Conservation (phyloP, 2,888 invertebrate species). For the Cryptus viduatorius region DNA sequence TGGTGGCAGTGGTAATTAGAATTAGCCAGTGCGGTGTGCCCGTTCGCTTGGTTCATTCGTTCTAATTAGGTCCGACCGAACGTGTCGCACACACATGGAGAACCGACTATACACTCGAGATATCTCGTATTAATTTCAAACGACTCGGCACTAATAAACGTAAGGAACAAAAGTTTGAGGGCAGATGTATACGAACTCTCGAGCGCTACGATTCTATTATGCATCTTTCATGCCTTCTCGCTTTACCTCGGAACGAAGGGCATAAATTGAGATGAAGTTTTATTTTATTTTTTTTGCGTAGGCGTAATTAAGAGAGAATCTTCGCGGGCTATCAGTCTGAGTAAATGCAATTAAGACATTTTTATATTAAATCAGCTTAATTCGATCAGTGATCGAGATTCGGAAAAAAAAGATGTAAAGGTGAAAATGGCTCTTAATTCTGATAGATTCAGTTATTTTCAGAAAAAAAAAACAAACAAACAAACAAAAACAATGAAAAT, state of each 20-base stretch:
- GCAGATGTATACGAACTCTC: background rate
- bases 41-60: slow-evolving; percentile 50
- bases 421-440: too few species aligned
- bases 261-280: background rate
- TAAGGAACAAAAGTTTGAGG: slow-evolving; percentile 28
- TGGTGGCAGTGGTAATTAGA: slow-evolving; percentile 51
- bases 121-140: slow-evolving; percentile 34
- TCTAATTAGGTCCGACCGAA: slow-evolving; percentile 57
- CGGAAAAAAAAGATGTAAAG: too few species aligned
- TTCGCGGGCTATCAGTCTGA: slow-evolving; percentile 1
- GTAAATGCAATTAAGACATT: slow-evolving; percentile 1
- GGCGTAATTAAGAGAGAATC: slow-evolving; percentile 12
- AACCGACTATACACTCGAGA: background rate
- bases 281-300: background rate
- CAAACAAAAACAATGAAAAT: too few species aligned
- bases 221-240: slow-evolving; percentile 1
- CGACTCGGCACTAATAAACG: slow-evolving; percentile 25
- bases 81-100: slow-evolving; percentile 2
- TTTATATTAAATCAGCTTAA: background rate
- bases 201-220: slow-evolving; percentile 29
- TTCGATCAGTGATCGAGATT: too few species aligned
- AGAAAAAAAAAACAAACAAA: too few species aligned
- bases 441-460: too few species aligned
- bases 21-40: slow-evolving; percentile 38
- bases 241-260: background rate